Percentiles rank a stretch among this genome's conserved stretches.
Evolutionary conservation across 2,113 vertebrate species (phyloP).

Genomic region (Grammomys surdaster): DNA sequence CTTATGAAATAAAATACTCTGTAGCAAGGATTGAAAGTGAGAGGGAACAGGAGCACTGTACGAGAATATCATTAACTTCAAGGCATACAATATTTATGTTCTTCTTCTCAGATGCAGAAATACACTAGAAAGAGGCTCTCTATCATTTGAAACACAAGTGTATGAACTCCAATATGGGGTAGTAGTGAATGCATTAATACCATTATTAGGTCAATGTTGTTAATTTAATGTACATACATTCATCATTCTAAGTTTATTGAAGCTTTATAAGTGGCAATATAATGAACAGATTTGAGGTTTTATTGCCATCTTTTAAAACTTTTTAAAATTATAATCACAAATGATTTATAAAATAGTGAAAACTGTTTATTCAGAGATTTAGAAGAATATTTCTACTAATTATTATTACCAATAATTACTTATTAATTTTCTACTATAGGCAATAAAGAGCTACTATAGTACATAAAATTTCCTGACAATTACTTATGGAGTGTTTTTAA

Average conservation of each 20-base stretch:
- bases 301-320: neutral
- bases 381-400: neutral
- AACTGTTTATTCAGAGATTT: neutral
- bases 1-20: slow-evolving; percentile 41
- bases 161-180: neutral
- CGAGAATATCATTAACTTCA: slow-evolving; percentile 28
- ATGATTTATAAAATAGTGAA: slow-evolving; percentile 17
- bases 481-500: neutral
- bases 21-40: slow-evolving; percentile 24
- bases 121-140: neutral
- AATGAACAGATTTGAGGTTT: slow-evolving; percentile 40
- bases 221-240: neutral
- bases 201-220: neutral
- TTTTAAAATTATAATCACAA: slow-evolving; percentile 52
- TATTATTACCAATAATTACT: slow-evolving; percentile 42
- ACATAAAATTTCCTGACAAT: neutral
- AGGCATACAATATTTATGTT: neutral
- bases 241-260: slow-evolving; percentile 31
- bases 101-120: neutral
- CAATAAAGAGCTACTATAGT: neutral
- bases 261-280: neutral
- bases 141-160: neutral
- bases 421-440: neutral
- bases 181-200: neutral
- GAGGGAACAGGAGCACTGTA: neutral